These are phyloP conservation scores for Drosophila azteca DNA, from an alignment of 1,140 invertebrate genomes.

Conservation along the genomic window DNA sequence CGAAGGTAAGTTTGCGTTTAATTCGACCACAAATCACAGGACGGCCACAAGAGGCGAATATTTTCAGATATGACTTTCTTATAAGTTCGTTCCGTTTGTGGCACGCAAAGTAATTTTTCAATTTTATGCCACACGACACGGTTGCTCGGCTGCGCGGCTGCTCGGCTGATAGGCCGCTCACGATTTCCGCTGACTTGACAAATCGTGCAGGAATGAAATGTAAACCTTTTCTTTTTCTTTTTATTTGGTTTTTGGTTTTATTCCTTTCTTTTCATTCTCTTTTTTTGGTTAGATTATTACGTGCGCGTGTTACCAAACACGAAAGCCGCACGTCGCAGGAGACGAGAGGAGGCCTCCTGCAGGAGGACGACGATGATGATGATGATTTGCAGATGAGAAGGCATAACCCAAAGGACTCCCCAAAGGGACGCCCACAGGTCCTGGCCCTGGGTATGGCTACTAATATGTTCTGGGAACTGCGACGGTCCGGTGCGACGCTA, in stretches of 20 bases:
- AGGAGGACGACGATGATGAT: slow-evolving; percentile 40
- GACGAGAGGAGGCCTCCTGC: background rate
- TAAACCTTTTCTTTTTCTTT: slow-evolving; percentile 59
- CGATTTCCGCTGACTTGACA: slow-evolving; percentile 83
- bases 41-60: slow-evolving; percentile 35
- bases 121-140: slow-evolving; percentile 62
- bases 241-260: slow-evolving; percentile 1
- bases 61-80: slow-evolving; percentile 67
- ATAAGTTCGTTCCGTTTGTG: slow-evolving; percentile 62
- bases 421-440: slow-evolving; percentile 23
- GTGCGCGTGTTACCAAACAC: slow-evolving; percentile 62
- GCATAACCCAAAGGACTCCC: slow-evolving; percentile 38
- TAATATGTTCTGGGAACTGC: slow-evolving; percentile 70
- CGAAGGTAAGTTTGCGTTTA: slow-evolving; percentile 68
- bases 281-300: slow-evolving; percentile 52
- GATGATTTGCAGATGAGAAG: slow-evolving; percentile 52
- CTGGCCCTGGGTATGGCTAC: slow-evolving; percentile 15
- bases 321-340: slow-evolving; percentile 32
- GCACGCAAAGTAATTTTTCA: slow-evolving; percentile 80
- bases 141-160: slow-evolving; percentile 59
- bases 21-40: slow-evolving; percentile 67
- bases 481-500: slow-evolving; percentile 46
- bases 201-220: slow-evolving; percentile 81
- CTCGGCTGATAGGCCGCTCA: slow-evolving; percentile 71
- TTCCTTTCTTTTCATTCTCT: slow-evolving; percentile 15